Base-by-base conservation (phyloP, 2,888 invertebrate species). In the Drosophila basisetae region DNA sequence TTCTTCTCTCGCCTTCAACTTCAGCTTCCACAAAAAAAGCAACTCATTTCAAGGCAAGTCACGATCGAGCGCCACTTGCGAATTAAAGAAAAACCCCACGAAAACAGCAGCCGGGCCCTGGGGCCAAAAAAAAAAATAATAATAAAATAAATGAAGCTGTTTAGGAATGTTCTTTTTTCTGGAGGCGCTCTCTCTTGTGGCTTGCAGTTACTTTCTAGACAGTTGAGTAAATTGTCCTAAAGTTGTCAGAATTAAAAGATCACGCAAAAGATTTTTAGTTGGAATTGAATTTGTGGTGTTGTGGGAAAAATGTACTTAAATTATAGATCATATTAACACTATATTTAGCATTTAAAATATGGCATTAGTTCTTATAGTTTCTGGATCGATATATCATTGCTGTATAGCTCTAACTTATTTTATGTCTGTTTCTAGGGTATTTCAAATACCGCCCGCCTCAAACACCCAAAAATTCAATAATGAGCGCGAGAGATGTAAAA, bases 31-130 rank as follows among this genome's bases (percentile, higher is more conserved):
- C 13, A 58, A 13, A 35, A 35, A 47, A 47, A 47, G 9, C 31
- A 65, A 37, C 18, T 70, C 56, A 85, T 82, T 86, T 78, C 80
- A 89, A 85, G 89, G 89, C 89, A 82, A 89, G 89, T 85, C 89
- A 89, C 85, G 89, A 85, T 79, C 77, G 68, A 41, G 73, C 69
- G 68, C 73, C 80, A 84, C 84, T 86, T 86, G 85, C 80, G 72
- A 89, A 86, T 85, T 80, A 74, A 71, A 87, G 75, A 85, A 77
- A 88, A 83, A 83, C 82, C 76, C 76, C 79, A 73, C 37, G 4
- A 18, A 25, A 75, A 75, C 70, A 65, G 55, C 56, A 61, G 58
- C 63, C 53, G 55, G 54, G 68, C 73, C 73, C 52, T 80, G 77
- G 67, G 74, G 66, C 80, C 52, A 78, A 49, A 49, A 18, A 59